A percentile compares a stretch with the other conserved stretches of the same genome.
Evolutionary conservation across 2,888 invertebrate genomes (phyloP).

Genomic region (Andrena marginata): DNA sequence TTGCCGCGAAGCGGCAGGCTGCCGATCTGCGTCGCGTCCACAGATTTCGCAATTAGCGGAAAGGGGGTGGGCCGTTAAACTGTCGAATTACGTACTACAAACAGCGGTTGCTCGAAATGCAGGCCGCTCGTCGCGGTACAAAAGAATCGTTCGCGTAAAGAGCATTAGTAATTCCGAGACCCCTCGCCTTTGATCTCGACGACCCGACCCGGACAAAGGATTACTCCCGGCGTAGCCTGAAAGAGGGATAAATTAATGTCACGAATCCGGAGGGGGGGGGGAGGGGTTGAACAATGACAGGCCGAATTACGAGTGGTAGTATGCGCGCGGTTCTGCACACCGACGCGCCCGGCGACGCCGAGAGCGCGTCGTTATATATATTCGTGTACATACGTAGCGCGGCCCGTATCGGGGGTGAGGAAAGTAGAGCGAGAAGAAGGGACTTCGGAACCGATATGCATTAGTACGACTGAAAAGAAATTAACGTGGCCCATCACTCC

Average conservation of each 20-base stretch:
- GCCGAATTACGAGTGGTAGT: slow-evolving; percentile 45
- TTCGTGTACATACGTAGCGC: not conserved
- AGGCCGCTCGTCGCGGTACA: slow-evolving; percentile 1
- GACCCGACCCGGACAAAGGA: slow-evolving; percentile 47
- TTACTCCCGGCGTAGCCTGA: slow-evolving; percentile 28
- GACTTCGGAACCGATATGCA: slow-evolving; percentile 49
- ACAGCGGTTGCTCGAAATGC: slow-evolving; percentile 3
- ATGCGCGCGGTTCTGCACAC: not conserved
- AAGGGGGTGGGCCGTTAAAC: not conserved
- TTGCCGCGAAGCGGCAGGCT: too few relatives aligned
- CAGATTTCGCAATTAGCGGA: not conserved
- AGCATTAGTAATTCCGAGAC: slow-evolving; percentile 54
- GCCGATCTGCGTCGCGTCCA: too few relatives aligned
- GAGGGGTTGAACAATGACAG: slow-evolving; percentile 59
- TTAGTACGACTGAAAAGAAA: slow-evolving; percentile 55
- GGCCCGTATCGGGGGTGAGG: not conserved
- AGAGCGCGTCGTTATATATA: too few relatives aligned
- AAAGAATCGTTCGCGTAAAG: slow-evolving; percentile 49
- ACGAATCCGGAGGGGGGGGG: slow-evolving; percentile 56
- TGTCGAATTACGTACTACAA: not conserved
- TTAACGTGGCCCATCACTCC: slow-evolving; percentile 52
- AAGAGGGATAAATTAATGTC: slow-evolving; percentile 60
- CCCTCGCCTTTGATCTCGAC: slow-evolving; percentile 54
- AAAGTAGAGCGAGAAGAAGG: slow-evolving; percentile 51
- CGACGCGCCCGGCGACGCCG: not conserved